These are phyloP conservation scores for Heliopora coerulea DNA, from an alignment of 92 coral and sea anemone species.

Conservation along the genomic window DNA sequence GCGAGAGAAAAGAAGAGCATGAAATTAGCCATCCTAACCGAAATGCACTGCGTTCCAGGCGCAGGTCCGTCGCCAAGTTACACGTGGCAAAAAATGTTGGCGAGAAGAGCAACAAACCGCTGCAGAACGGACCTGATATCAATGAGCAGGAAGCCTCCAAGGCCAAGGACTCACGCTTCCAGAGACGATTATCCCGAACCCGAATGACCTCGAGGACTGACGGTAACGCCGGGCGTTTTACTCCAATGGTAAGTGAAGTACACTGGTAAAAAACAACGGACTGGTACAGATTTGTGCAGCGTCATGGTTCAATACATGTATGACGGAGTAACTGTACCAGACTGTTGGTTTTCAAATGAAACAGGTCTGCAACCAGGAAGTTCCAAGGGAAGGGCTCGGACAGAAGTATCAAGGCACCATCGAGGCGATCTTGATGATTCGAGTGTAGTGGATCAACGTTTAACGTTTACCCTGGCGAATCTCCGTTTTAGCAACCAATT, in stretches of 20 bases:
- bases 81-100: slow-evolving; percentile 4
- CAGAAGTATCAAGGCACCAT: no score
- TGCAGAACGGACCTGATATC: slow-evolving; percentile 28
- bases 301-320: no score
- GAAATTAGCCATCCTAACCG: slow-evolving; percentile 44
- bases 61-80: slow-evolving; percentile 38
- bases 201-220: slow-evolving; percentile 36
- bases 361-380: no score
- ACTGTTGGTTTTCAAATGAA: no score
- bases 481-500: no score
- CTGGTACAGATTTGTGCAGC: no score
- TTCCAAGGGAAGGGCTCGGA: no score
- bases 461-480: no score
- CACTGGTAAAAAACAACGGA: no score
- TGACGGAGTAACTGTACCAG: no score
- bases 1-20: slow-evolving; percentile 32
- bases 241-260: slow-evolving; percentile 33
- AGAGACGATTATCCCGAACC: slow-evolving; percentile 34
- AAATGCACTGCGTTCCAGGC: slow-evolving; percentile 41
- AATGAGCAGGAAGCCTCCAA: slow-evolving; percentile 19
- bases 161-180: slow-evolving; percentile 35
- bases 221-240: slow-evolving; percentile 22
- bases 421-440: no score
- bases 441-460: no score
- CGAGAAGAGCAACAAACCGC: slow-evolving; percentile 25